Percentiles rank a stretch among this genome's conserved stretches.
Evolutionary conservation across 2,113 vertebrate genomes (phyloP).

Genomic region (Malurus elegans): DNA sequence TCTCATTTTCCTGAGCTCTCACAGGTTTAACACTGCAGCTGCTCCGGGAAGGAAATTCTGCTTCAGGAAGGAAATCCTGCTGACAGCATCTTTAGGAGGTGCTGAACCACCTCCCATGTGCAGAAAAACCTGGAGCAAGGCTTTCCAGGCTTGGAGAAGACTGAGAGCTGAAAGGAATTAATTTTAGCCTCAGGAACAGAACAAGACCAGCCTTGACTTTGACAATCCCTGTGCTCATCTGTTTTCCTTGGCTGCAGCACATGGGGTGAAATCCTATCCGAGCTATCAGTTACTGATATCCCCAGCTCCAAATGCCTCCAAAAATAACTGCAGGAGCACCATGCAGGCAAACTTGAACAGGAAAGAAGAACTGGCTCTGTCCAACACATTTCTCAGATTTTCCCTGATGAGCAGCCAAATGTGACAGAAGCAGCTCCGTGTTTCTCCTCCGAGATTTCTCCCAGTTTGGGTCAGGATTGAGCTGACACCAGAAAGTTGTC

Average conservation of each 20-base stretch:
- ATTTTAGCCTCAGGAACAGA: neutral
- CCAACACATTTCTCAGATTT: neutral
- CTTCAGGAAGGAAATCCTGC: neutral
- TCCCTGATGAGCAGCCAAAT: neutral
- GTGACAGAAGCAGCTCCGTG: neutral
- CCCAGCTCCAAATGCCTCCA: neutral
- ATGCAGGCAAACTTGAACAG: neutral
- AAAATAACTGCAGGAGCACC: slow-evolving; percentile 24
- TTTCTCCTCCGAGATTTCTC: neutral
- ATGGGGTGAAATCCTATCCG: neutral
- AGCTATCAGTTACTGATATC: neutral
- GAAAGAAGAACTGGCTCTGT: neutral
- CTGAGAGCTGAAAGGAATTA: neutral
- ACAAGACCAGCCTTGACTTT: neutral
- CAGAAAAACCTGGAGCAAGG: neutral
- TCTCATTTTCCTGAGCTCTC: neutral
- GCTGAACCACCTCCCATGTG: neutral
- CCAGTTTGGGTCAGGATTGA: neutral
- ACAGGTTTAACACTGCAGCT: neutral
- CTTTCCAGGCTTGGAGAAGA: neutral
- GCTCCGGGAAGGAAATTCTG: neutral
- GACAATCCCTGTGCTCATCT: slow-evolving; percentile 1
- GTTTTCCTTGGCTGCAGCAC: neutral
- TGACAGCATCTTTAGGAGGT: neutral
- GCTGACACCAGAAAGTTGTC: neutral